Evolutionary conservation across 1,140 invertebrate genomes (phyloP), one percentile per base, ranked within the genome.

Genomic region (Macrobrachium rosenbergii): DNA sequence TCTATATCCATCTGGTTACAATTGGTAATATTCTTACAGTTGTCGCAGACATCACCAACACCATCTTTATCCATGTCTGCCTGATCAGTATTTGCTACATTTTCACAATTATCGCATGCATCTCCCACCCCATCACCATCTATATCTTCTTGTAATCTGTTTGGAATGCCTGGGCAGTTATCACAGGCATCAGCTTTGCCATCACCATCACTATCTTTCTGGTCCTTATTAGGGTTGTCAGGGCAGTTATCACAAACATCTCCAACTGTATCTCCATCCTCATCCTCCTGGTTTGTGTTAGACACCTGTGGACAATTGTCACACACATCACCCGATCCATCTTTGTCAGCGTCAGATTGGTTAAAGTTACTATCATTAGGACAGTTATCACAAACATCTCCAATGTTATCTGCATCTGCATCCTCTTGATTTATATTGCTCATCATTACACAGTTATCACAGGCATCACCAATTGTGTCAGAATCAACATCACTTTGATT

Each of bases 201-300:
- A 45, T 77, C 76, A 3, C 76, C 76, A 78, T 78, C 76, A 59
- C 28, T n/a, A 52, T 78, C 76, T 37, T 59, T 52, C 17, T 78
- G 76, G 76, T 52, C 76, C 17, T 17, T 19, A 52, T 78, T 78
- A 10, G 43, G 43, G 8, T 6, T 19, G 21, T 5, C 11, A 12
- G 21, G 11, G 76, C 76, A 78, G 76, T 78, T 78, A 37, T 78
- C 76, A n/a, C 76, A 52, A 8, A n/a, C 16, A 37, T 52, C n/a
- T 23, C 73, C 17, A 52, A 52, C 52, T 10, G 52, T 12, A 52
- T 52, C 52, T 10, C 52, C 52, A 52, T 78, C 75, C 21, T 23
- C 5, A 45, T 77, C 28, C 3, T 3, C 28, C 28, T 37, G 28
- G 28, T 37, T 37, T 37, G 28, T 37, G 28, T 37, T 37, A 37